These are phyloP conservation scores for Varecia variegata DNA, from an alignment of 2,797 vertebrate genomes.

Conservation along the genomic window DNA sequence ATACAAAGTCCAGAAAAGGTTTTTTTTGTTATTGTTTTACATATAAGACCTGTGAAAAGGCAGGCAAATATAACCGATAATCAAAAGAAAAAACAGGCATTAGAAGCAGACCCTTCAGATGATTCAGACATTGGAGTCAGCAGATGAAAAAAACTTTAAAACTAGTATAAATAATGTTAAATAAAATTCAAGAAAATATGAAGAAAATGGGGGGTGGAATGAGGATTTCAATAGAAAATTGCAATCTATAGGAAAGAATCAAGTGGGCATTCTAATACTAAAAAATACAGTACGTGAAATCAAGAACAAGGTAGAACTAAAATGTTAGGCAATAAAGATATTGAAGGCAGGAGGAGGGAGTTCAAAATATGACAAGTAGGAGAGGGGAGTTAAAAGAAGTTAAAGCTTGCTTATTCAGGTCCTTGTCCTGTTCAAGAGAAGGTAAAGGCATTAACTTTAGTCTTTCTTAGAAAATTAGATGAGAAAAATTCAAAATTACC, in stretches of 20 bases:
- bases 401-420: neutral
- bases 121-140: neutral
- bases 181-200: neutral
- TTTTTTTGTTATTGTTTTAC: neutral
- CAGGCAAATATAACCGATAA: neutral
- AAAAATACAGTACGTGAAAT: neutral
- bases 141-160: neutral
- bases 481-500: neutral
- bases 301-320: neutral
- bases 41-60: neutral
- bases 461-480: neutral
- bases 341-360: neutral
- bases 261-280: neutral
- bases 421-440: neutral
- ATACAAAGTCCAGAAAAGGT: neutral
- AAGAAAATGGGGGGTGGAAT: neutral
- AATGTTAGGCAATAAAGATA: neutral
- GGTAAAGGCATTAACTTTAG: neutral
- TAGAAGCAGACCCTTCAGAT: neutral
- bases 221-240: neutral
- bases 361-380: neutral
- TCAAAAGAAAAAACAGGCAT: conserved; percentile 4
- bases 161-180: neutral
- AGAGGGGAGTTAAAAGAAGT: neutral
- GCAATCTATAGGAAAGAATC: neutral